Base-by-base conservation (phyloP, 2,888 invertebrate species). In the Hemicrepidius hirtus region DNA sequence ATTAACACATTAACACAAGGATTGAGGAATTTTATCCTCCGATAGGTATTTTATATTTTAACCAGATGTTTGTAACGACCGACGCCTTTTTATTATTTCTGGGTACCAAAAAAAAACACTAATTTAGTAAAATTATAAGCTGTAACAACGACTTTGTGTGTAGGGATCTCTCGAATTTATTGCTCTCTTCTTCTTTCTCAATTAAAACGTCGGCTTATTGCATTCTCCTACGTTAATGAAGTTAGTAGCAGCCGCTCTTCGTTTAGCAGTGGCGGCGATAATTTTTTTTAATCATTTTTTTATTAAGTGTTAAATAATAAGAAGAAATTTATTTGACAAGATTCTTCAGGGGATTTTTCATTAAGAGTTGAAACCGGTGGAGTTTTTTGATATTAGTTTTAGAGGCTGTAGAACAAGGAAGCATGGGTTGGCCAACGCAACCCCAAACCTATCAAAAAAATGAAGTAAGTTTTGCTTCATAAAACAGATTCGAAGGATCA, bases 1-100 rank as follows among this genome's bases (percentile, higher is more conserved):
- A 78, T 78, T 78, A 78, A 78, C 76, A 78, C 78, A 78, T 78
- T 76, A 78, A 59, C 32, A 55, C 50, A 57, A 37, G 64, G 49
- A 16, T 64, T 62, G 10, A 44, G 62, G 62, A 41, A 62, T 64
- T 37, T 60, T 9, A 44, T 44, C 13, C 16, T 12, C n/a, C n/a
- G 59, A 53, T 53, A 53, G 53, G 46, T 46, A 46, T 46, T 46
- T 46, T 46, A 46, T 28, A 53, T 53, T 53, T 24, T 28, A 24
- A 28, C 37, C 57, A 57, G 37, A 57, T 57, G 57, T 37, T 37
- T 37, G 35, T 37, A 37, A 20, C 37, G 37, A 37, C 35, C 37
- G 37, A 37, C 35, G 57, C 57, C 37, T 37, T 57, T 57, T 57
- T 57, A 37, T 57, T 18, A 35, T 20, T 57, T 57, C 37, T 28